Conservation (phyloP, 2,113 vertebrate genomes). For the Mesembrinibis cayennensis region DNA sequence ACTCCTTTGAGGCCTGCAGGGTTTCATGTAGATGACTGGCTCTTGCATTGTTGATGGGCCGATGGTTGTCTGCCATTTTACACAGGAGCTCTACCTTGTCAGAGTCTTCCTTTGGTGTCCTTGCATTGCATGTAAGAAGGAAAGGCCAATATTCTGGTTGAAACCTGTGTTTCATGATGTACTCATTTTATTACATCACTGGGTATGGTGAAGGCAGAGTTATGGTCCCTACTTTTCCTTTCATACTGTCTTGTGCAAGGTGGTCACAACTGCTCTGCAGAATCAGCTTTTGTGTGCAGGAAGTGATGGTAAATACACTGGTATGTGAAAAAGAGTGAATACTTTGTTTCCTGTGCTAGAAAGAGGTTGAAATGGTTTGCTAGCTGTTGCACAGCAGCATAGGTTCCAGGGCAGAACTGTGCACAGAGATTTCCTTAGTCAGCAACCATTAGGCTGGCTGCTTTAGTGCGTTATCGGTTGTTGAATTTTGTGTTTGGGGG, state of each 20-base stretch:
- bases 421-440: background rate
- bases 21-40: background rate
- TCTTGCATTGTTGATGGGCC: background rate
- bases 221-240: background rate
- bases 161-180: background rate
- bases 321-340: too few species aligned
- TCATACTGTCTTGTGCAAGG: too few species aligned
- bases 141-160: background rate
- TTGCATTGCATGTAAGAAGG: background rate
- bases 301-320: background rate
- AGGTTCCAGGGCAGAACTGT: background rate
- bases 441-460: background rate
- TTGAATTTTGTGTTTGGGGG: background rate
- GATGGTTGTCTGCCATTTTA: too few species aligned
- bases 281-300: background rate
- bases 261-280: background rate
- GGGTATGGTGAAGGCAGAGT: background rate
- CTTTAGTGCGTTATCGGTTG: background rate
- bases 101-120: background rate
- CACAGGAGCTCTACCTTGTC: accelerated
- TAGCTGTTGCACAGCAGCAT: background rate
- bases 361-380: background rate
- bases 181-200: accelerated
- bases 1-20: background rate
- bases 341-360: background rate